Conservation (phyloP, 2,888 invertebrate genomes). For the Melipona beecheii region DNA sequence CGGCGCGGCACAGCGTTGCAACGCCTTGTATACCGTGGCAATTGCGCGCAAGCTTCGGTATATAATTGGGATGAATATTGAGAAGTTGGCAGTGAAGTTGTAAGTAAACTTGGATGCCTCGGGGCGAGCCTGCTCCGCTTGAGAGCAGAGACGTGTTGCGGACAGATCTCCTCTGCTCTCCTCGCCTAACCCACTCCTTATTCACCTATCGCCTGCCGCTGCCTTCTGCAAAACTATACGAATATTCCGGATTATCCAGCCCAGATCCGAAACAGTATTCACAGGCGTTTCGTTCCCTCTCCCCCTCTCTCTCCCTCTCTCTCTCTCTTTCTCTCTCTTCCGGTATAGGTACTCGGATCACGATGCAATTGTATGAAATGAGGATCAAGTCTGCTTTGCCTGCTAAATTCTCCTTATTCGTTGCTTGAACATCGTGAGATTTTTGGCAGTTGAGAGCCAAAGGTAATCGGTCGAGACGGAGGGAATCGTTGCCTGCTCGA, state of each 20-base stretch:
- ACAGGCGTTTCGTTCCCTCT: neutral
- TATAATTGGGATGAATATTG: slow-evolving; percentile 84
- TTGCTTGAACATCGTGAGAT: neutral
- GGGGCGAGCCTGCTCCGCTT: slow-evolving; percentile 80
- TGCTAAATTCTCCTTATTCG: neutral
- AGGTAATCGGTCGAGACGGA: neutral
- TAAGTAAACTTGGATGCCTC: slow-evolving; percentile 84
- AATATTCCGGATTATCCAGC: slow-evolving; percentile 77
- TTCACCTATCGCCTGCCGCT: slow-evolving; percentile 58
- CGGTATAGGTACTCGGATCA: neutral
- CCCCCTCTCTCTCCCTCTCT: slow-evolving; percentile 1
- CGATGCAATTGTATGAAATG: neutral
- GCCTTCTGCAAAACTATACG: slow-evolving; percentile 74
- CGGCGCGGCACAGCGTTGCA: neutral
- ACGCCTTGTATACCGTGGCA: slow-evolving; percentile 58
- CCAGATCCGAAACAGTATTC: slow-evolving; percentile 58
- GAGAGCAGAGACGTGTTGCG: slow-evolving; percentile 84
- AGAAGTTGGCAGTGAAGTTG: slow-evolving; percentile 84
- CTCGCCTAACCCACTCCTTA: slow-evolving; percentile 69
- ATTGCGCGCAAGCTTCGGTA: slow-evolving; percentile 69
- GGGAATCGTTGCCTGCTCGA: neutral
- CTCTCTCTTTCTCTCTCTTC: slow-evolving; percentile 10
- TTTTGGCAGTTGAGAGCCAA: neutral
- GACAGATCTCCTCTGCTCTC: slow-evolving; percentile 80
- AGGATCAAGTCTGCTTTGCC: neutral